These are phyloP conservation scores for Yponomeuta evonymella DNA, from an alignment of 2,888 invertebrate species.

Conservation along the genomic window DNA sequence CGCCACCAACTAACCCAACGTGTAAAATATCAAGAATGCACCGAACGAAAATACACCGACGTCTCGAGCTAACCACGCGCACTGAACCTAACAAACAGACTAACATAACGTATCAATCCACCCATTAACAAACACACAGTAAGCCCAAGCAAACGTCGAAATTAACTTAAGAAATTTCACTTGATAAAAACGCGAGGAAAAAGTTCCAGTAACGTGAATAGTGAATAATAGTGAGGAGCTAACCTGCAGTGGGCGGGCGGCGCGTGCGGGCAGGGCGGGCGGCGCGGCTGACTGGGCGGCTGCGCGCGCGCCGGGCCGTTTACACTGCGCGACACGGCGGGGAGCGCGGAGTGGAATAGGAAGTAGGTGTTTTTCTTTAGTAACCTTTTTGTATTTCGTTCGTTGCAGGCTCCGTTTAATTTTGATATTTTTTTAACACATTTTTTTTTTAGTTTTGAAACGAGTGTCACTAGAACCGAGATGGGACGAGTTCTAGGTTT, in stretches of 20 bases:
- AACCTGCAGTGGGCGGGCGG: slow-evolving; percentile 9
- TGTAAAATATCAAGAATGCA: neutral
- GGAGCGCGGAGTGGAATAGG: slow-evolving; percentile 25
- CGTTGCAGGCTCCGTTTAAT: no score
- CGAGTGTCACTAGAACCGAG: no score
- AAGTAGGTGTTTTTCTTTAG: no score
- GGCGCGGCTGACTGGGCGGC: slow-evolving; percentile 67
- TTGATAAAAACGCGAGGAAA: neutral
- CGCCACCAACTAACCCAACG: neutral
- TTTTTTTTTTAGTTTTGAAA: no score
- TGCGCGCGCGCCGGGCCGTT: slow-evolving; percentile 38
- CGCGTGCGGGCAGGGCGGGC: slow-evolving; percentile 65
- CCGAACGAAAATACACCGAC: neutral
- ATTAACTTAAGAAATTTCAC: no score
- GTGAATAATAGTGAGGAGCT: neutral
- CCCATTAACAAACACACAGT: neutral
- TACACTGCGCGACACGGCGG: slow-evolving; percentile 26
- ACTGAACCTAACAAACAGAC: neutral
- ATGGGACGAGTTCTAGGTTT: no score
- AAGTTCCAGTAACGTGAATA: neutral
- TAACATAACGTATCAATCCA: neutral
- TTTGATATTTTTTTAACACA: no score
- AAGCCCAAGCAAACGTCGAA: no score
- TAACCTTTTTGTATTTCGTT: no score
- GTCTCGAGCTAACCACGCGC: neutral